These are phyloP conservation scores for Danio aesculapii DNA, from an alignment of 2,797 vertebrate species.

Conservation along the genomic window DNA sequence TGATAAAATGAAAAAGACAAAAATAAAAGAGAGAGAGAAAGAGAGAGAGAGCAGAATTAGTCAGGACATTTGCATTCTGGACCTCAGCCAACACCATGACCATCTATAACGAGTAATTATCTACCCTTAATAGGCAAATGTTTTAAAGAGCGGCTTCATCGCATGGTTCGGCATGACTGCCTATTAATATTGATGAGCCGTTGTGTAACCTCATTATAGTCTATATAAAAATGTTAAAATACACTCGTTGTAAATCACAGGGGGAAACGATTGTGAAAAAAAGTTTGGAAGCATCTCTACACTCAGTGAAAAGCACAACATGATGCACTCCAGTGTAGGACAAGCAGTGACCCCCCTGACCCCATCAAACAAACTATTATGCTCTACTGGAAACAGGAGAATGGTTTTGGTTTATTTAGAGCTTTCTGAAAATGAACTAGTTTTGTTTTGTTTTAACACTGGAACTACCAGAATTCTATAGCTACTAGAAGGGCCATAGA, in stretches of 20 bases:
- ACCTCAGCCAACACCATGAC: conserved; percentile 57
- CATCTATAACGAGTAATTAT: conserved; percentile 62
- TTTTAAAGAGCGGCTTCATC: conserved; percentile 50
- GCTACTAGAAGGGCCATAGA: too few relatives aligned
- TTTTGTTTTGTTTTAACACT: background rate
- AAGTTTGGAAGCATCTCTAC: conserved; percentile 14
- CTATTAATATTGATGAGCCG: conserved; percentile 64
- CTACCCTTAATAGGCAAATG: conserved; percentile 58
- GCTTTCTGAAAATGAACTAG: conserved; percentile 15
- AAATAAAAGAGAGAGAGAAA: background rate
- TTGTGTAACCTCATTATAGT: conserved; percentile 55
- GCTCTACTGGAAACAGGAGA: background rate
- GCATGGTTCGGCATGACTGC: conserved; percentile 26
- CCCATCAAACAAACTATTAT: conserved; percentile 16
- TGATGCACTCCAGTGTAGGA: background rate
- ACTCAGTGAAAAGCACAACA: background rate
- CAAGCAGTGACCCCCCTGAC: background rate
- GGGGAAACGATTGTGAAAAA: background rate
- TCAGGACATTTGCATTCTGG: conserved; percentile 26
- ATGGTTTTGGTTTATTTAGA: conserved; percentile 1
- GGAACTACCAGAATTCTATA: too few relatives aligned
- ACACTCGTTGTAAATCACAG: conserved; percentile 5
- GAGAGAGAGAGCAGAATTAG: conserved; percentile 16
- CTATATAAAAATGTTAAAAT: conserved; percentile 53
- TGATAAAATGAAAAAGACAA: background rate